These are phyloP conservation scores for Laupala kohalensis DNA, from an alignment of 1,140 invertebrate species.

Conservation along the genomic window DNA sequence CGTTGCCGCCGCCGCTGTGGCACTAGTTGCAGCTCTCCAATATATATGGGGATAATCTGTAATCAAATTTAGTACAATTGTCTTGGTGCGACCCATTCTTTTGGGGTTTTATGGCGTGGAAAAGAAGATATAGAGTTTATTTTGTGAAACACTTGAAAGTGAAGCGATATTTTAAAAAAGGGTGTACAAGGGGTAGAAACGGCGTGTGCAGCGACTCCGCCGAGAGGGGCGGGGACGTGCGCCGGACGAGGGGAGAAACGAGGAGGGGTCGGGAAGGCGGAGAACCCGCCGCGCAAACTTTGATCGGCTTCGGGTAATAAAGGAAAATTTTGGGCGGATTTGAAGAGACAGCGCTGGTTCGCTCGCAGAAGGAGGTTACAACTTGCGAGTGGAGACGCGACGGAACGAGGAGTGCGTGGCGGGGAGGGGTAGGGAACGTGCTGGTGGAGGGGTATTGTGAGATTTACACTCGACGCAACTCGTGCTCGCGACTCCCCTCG, in stretches of 20 bases:
- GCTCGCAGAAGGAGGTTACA: background rate
- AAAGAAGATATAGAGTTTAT: slow-evolving; percentile 27
- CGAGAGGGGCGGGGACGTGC: background rate
- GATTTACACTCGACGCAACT: background rate
- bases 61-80: slow-evolving; percentile 28
- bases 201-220: background rate
- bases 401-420: background rate
- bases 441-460: background rate
- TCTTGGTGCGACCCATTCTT: slow-evolving; percentile 23
- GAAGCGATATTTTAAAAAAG: slow-evolving; percentile 24
- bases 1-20: slow-evolving; percentile 19
- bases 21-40: slow-evolving; percentile 20
- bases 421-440: background rate
- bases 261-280: too few species aligned
- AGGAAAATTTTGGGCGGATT: slow-evolving; percentile 19
- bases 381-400: background rate
- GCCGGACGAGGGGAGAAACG: background rate
- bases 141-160: slow-evolving; percentile 24
- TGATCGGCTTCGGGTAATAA: slow-evolving; percentile 23
- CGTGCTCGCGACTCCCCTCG: background rate
- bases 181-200: slow-evolving; percentile 18
- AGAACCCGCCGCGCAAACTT: slow-evolving; percentile 18
- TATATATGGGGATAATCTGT: slow-evolving; percentile 26
- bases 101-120: slow-evolving; percentile 24
- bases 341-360: slow-evolving; percentile 9